phyloP scores from a whole-genome alignment of 2,888 invertebrate species.

The Elysia crispata region DNA sequence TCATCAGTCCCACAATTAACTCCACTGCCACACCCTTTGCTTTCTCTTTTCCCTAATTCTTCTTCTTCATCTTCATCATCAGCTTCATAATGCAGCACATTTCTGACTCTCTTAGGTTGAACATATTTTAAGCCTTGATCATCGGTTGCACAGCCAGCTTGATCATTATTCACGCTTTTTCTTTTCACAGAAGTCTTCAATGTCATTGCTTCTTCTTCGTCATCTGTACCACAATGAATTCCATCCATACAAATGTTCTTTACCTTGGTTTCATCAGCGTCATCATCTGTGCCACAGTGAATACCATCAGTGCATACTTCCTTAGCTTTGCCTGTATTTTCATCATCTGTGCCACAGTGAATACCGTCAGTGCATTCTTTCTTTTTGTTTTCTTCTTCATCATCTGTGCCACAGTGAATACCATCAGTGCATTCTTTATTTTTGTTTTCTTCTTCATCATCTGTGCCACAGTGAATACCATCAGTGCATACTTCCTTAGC shows the following conservation, averaged over 20 bases:
- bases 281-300: conserved; percentile 52
- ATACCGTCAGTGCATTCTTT: conserved; percentile 51
- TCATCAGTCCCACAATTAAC: conserved; percentile 60
- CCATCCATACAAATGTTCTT: conserved; percentile 55
- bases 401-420: conserved; percentile 51
- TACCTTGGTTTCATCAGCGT: conserved; percentile 36
- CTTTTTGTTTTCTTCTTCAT: conserved; percentile 17
- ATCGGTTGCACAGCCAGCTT: conserved; percentile 56
- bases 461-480: conserved; percentile 58
- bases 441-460: conserved; percentile 33
- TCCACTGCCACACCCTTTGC: conserved; percentile 56
- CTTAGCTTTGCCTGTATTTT: conserved; percentile 43
- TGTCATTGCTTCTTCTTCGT: conserved; percentile 39
- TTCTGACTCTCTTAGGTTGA: conserved; percentile 36
- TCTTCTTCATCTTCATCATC: conserved; percentile 53
- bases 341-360: conserved; percentile 56
- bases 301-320: conserved; percentile 47
- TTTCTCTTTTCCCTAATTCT: background rate
- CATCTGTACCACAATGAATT: conserved; percentile 57
- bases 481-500: conserved; percentile 48
- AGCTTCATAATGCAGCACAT: conserved; percentile 60
- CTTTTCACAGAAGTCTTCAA: background rate
- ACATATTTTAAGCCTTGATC: conserved; percentile 49
- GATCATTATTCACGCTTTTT: conserved; percentile 51
- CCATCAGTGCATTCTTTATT: conserved; percentile 49